Evolutionary conservation across 2,113 vertebrate genomes (phyloP).

Genomic region (Lynx canadensis): DNA sequence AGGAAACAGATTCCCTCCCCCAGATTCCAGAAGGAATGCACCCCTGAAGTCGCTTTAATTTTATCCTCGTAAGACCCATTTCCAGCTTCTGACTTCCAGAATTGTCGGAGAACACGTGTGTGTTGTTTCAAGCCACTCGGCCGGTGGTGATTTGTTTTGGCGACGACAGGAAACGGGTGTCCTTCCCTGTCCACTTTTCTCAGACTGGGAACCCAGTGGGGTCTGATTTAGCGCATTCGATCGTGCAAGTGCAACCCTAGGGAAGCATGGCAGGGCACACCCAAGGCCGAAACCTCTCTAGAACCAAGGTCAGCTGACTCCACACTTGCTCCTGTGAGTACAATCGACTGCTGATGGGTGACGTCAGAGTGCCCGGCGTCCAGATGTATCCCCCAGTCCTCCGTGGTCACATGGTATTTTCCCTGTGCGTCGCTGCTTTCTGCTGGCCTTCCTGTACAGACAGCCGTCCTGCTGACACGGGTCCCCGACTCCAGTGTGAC

Average conservation of each 20-base stretch:
- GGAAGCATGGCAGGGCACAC: rapidly evolving
- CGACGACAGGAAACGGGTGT: rapidly evolving
- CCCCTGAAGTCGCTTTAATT: not conserved
- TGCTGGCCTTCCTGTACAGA: too few species aligned
- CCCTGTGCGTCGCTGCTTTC: too few species aligned
- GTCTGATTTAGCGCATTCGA: not conserved
- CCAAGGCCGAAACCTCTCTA: rapidly evolving
- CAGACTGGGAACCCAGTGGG: rapidly evolving
- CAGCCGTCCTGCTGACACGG: too few species aligned
- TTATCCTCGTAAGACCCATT: rapidly evolving
- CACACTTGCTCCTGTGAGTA: rapidly evolving
- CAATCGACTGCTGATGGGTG: too few species aligned
- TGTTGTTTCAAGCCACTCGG: not conserved
- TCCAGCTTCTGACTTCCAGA: not conserved
- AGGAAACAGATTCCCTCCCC: not conserved
- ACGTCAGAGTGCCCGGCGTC: too few species aligned
- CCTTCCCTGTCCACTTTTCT: too few species aligned
- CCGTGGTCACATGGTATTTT: too few species aligned
- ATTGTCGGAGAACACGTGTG: rapidly evolving
- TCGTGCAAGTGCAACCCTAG: rapidly evolving
- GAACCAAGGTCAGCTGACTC: not conserved
- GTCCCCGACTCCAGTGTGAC: too few species aligned
- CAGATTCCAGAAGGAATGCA: not conserved
- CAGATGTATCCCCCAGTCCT: too few species aligned
- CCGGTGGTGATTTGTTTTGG: rapidly evolving